These are phyloP conservation scores for Blastomussa wellsi DNA, from an alignment of 92 coral and sea anemone species.

Conservation along the genomic window DNA sequence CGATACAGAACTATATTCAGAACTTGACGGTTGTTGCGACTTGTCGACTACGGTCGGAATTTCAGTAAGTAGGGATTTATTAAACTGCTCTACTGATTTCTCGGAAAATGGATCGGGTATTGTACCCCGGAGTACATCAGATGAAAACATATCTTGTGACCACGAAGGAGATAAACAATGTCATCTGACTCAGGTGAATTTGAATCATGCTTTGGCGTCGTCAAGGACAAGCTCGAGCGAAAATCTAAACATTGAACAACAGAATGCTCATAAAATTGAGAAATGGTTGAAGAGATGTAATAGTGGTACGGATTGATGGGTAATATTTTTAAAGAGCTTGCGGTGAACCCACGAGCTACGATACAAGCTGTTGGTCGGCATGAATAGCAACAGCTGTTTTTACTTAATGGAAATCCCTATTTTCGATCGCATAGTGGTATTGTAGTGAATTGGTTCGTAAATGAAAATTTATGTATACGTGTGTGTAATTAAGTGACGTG, in stretches of 20 bases:
- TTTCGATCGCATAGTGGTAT: neutral
- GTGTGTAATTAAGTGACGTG: neutral
- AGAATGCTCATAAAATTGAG: slow-evolving; percentile 71
- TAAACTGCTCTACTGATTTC: slow-evolving; percentile 62
- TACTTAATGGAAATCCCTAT: slow-evolving; percentile 3
- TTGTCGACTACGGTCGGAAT: slow-evolving; percentile 71
- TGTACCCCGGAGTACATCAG: slow-evolving; percentile 81
- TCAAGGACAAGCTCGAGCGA: slow-evolving; percentile 71
- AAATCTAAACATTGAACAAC: slow-evolving; percentile 60
- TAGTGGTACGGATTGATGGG: slow-evolving; percentile 30
- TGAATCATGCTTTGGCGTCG: slow-evolving; percentile 68
- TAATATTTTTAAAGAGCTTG: neutral
- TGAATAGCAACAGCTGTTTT: slow-evolving; percentile 10
- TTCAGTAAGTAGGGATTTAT: slow-evolving; percentile 82
- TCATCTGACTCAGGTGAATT: slow-evolving; percentile 72
- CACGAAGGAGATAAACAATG: slow-evolving; percentile 37
- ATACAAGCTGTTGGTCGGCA: neutral
- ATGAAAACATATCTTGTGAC: slow-evolving; percentile 72
- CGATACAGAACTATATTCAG: slow-evolving; percentile 42
- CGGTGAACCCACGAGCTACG: neutral
- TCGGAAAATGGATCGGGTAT: slow-evolving; percentile 78
- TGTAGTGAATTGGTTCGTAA: neutral
- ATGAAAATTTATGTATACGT: neutral
- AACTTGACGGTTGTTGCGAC: slow-evolving; percentile 68
- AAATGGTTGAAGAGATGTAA: slow-evolving; percentile 81